Conservation (phyloP, 2,113 vertebrate genomes). For the Cromileptes altivelis region DNA sequence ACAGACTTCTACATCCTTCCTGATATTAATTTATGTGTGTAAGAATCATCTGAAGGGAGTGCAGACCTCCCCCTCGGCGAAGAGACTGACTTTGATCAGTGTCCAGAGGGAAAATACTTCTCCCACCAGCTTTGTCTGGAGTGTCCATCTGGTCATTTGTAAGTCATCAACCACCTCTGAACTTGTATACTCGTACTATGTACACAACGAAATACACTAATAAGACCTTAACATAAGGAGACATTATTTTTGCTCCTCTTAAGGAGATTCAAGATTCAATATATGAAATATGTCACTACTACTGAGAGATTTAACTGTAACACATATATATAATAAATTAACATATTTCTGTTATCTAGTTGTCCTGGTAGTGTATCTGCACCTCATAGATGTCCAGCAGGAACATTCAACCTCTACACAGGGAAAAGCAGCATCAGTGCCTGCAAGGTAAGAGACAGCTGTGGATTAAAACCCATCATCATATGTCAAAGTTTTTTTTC, state of each 20-base stretch:
- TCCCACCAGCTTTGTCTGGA: slow-evolving; percentile 84
- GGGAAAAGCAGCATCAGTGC: slow-evolving; percentile 77
- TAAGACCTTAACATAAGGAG: background rate
- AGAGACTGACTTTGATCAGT: slow-evolving; percentile 67
- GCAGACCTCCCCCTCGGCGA: slow-evolving; percentile 29
- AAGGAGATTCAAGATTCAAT: background rate
- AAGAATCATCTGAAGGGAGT: slow-evolving; percentile 63
- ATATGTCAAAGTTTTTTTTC: background rate
- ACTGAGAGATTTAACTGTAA: background rate
- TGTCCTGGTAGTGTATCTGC: slow-evolving; percentile 83
- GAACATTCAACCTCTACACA: slow-evolving; percentile 83
- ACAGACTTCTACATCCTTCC: background rate
- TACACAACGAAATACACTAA: background rate
- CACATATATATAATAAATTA: background rate
- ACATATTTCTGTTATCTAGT: slow-evolving; percentile 70
- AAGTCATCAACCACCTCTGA: slow-evolving; percentile 70
- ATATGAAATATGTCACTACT: background rate
- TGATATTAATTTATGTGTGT: background rate
- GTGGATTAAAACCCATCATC: background rate
- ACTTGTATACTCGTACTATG: slow-evolving; percentile 3
- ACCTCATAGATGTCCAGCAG: slow-evolving; percentile 81
- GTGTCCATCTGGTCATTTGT: slow-evolving; percentile 89
- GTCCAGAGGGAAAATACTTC: slow-evolving; percentile 84
- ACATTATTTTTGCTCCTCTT: background rate
- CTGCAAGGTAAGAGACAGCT: slow-evolving; percentile 84